Percentiles rank a stretch among this genome's conserved stretches.
These are phyloP conservation scores for Caenorhabditis sulstoni DNA, from an alignment of 2,888 invertebrate genomes.

Conservation along the genomic window DNA sequence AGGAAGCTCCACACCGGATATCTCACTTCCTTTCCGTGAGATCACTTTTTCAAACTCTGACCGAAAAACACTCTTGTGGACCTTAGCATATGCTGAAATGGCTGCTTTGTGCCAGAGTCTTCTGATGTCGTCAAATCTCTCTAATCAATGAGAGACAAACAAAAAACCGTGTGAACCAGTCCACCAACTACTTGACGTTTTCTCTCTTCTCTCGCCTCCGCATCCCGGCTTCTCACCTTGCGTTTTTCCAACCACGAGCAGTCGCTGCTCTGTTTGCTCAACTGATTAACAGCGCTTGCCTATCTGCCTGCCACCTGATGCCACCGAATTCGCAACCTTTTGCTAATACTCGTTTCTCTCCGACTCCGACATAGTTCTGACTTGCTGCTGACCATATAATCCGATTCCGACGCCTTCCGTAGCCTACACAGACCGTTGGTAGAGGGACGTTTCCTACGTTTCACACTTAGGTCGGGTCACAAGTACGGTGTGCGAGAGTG, in stretches of 20 bases:
- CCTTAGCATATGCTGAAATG: too few relatives aligned
- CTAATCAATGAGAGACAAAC: slow-evolving; percentile 36
- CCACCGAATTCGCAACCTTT: slow-evolving; percentile 45
- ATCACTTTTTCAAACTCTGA: neutral
- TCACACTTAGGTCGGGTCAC: slow-evolving; percentile 55
- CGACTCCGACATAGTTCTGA: slow-evolving; percentile 1
- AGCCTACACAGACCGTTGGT: slow-evolving; percentile 32
- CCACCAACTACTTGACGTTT: slow-evolving; percentile 40
- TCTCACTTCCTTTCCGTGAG: neutral
- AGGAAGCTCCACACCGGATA: neutral
- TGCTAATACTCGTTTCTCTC: slow-evolving; percentile 30
- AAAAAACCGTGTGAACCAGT: slow-evolving; percentile 50
- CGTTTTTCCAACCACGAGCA: slow-evolving; percentile 30
- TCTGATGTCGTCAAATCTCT: slow-evolving; percentile 21
- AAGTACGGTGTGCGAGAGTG: slow-evolving; percentile 56
- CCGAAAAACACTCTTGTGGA: too few relatives aligned
- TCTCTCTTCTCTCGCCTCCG: slow-evolving; percentile 27
- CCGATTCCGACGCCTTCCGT: slow-evolving; percentile 25
- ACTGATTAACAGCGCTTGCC: slow-evolving; percentile 57
- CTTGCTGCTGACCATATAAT: slow-evolving; percentile 44
- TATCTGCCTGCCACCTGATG: slow-evolving; percentile 44
- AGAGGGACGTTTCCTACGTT: slow-evolving; percentile 21
- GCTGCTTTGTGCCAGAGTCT: too few relatives aligned
- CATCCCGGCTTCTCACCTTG: slow-evolving; percentile 56
- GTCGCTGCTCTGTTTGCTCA: slow-evolving; percentile 50